Conservation (phyloP, 2,113 vertebrate species). For the Entelurus aequoreus region DNA sequence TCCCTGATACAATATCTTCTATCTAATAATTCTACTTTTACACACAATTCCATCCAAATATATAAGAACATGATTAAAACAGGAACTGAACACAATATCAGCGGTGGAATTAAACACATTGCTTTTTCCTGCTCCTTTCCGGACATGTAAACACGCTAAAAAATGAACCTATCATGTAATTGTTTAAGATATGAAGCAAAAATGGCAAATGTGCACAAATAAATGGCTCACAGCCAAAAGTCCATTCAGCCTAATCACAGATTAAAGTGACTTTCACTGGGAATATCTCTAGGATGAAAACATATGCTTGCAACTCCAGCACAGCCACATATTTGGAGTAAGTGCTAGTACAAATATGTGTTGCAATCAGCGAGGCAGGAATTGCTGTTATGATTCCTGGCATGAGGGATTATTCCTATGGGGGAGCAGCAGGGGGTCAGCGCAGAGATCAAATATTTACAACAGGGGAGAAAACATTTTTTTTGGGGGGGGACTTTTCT, state of each 20-base stretch:
- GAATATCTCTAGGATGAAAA: slow-evolving; percentile 55
- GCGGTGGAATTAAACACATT: too few species aligned
- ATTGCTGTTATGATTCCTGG: slow-evolving; percentile 37
- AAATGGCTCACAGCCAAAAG: slow-evolving; percentile 8
- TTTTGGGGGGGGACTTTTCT: too few species aligned
- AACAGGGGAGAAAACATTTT: neutral
- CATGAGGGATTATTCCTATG: slow-evolving; percentile 43
- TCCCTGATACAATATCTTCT: too few species aligned
- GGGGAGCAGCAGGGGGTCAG: slow-evolving; percentile 5
- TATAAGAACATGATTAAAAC: too few species aligned
- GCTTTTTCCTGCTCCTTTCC: too few species aligned
- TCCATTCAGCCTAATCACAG: slow-evolving; percentile 55
- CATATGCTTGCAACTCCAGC: slow-evolving; percentile 69
- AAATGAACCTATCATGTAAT: too few species aligned
- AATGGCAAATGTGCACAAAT: slow-evolving; percentile 8
- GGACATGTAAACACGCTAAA: too few species aligned
- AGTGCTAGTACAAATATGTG: slow-evolving; percentile 50
- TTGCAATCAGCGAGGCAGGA: slow-evolving; percentile 9
- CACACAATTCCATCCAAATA: too few species aligned
- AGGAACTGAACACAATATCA: too few species aligned
- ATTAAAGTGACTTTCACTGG: slow-evolving; percentile 59
- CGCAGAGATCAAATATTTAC: slow-evolving; percentile 7
- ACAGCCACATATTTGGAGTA: slow-evolving; percentile 38
- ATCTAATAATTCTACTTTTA: too few species aligned
- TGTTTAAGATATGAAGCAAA: neutral